Conservation (phyloP, 2,113 vertebrate genomes). For the Merops nubicus region DNA sequence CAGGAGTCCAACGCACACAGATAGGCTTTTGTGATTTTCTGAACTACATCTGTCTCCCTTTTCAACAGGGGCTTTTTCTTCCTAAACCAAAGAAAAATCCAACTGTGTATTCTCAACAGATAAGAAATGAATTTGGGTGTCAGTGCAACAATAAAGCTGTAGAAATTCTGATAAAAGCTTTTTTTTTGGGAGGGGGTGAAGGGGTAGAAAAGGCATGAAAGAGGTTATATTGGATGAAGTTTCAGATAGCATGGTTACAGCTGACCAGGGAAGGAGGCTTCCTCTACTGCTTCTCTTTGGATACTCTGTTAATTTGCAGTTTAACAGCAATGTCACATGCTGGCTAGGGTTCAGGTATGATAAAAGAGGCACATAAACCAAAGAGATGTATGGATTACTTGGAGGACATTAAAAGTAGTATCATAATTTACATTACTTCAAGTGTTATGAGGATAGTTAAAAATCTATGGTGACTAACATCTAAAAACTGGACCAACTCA, state of each 20-base stretch:
- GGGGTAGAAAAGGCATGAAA: not conserved
- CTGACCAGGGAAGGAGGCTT: not conserved
- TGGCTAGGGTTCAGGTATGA: not conserved
- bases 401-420: not conserved
- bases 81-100: slow-evolving; percentile 7
- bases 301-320: not conserved
- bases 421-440: not conserved
- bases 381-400: not conserved
- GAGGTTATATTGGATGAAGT: not conserved
- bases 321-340: not conserved
- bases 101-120: slow-evolving; percentile 11
- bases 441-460: not conserved
- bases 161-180: slow-evolving; percentile 20
- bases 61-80: not conserved
- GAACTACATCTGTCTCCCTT: slow-evolving; percentile 43
- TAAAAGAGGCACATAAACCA: not conserved
- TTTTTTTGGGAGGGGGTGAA: not conserved
- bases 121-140: slow-evolving; percentile 39
- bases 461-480: not conserved
- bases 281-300: not conserved
- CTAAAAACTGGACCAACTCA: not conserved
- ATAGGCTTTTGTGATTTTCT: slow-evolving; percentile 52
- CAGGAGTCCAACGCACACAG: slow-evolving; percentile 22
- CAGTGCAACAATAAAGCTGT: not conserved
- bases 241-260: slow-evolving; percentile 5